These are phyloP conservation scores for Arvicanthis niloticus DNA, from an alignment of 2,113 vertebrate genomes.

Conservation along the genomic window DNA sequence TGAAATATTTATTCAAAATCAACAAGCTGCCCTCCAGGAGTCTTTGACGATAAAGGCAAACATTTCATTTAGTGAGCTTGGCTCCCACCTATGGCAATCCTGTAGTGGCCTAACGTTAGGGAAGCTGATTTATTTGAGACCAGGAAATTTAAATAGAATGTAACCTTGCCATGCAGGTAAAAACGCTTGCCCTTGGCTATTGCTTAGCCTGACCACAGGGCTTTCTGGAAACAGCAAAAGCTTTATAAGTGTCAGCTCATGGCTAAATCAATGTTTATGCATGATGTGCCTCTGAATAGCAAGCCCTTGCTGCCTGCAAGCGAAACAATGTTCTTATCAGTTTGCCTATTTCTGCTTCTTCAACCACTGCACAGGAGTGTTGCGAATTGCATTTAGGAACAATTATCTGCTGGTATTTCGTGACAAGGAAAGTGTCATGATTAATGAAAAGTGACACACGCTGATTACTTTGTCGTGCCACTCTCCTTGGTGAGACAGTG, in stretches of 20 bases:
- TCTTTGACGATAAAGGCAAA: constrained; percentile 62
- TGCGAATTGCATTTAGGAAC: constrained; percentile 89
- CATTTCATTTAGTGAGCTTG: constrained; percentile 68
- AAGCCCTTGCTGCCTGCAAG: constrained; percentile 90
- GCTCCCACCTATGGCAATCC: constrained; percentile 76
- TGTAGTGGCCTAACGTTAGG: constrained; percentile 67
- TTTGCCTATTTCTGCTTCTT: constrained; percentile 89
- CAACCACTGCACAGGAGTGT: constrained; percentile 86
- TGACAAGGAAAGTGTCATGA: constrained; percentile 88
- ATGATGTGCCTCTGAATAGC: constrained; percentile 90
- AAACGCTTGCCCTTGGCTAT: constrained; percentile 85
- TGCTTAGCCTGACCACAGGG: constrained; percentile 84
- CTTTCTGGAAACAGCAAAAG: constrained; percentile 85
- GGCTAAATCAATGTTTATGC: constrained; percentile 92
- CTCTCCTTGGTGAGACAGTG: constrained; percentile 83
- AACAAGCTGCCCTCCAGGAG: constrained; percentile 61
- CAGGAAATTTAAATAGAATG: constrained; percentile 79
- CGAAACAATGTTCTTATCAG: constrained; percentile 90
- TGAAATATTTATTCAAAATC: constrained; percentile 83
- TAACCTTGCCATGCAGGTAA: constrained; percentile 85
- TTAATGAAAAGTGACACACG: constrained; percentile 92
- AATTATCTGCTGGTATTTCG: constrained; percentile 90
- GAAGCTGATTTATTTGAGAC: constrained; percentile 83
- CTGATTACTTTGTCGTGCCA: constrained; percentile 86
- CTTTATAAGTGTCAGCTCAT: constrained; percentile 88